These are phyloP conservation scores for Podiceps cristatus DNA, from an alignment of 2,113 vertebrate species.

Conservation along the genomic window DNA sequence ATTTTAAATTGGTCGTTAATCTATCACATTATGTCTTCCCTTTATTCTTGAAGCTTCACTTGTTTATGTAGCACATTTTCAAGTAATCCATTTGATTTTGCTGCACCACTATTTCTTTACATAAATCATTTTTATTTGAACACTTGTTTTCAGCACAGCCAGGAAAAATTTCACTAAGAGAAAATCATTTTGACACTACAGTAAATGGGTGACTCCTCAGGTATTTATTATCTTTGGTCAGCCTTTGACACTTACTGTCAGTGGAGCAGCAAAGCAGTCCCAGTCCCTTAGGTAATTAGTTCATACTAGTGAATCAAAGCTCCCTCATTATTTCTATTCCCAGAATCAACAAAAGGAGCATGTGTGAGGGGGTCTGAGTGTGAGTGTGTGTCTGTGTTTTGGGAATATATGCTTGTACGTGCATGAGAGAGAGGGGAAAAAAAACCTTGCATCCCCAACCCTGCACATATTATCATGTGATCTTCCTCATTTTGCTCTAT, in stretches of 20 bases:
- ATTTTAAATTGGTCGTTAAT: neutral
- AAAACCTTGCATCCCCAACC: neutral
- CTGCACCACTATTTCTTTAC: neutral
- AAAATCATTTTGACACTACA: neutral
- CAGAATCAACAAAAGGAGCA: neutral
- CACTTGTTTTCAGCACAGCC: neutral
- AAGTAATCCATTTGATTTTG: neutral
- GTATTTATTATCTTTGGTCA: neutral
- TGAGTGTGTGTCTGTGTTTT: neutral
- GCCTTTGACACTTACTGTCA: neutral
- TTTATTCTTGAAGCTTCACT: neutral
- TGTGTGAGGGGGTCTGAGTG: neutral
- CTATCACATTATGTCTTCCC: neutral
- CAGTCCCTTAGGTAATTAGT: neutral
- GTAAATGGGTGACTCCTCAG: neutral
- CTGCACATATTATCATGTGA: slow-evolving; percentile 41
- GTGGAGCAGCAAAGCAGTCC: neutral
- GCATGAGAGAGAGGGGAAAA: neutral
- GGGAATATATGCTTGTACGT: neutral
- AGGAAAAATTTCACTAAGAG: neutral
- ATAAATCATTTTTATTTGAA: neutral
- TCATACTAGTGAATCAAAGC: neutral
- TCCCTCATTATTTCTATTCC: neutral
- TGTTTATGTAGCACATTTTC: neutral
- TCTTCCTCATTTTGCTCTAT: slow-evolving; percentile 79